Evolutionary conservation across 2,797 vertebrate species (phyloP).

Genomic region (Phaenicophaeus curvirostris): DNA sequence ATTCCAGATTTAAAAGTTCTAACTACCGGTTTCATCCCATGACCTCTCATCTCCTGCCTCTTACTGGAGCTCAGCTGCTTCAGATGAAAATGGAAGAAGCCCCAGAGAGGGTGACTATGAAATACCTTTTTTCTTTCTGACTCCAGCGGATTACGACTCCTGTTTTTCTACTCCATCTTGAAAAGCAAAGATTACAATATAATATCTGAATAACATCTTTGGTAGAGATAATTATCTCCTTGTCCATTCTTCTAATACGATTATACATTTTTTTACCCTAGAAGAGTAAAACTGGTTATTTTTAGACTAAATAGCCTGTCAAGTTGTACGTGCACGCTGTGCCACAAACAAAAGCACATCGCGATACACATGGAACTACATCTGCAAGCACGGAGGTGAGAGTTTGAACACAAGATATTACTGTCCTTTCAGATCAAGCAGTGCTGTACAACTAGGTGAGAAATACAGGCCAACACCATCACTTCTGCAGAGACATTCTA

Average conservation of each 20-base stretch:
- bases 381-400: neutral
- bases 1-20: neutral
- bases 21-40: neutral
- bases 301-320: neutral
- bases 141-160: neutral
- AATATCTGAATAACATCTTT: neutral
- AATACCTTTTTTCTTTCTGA: neutral
- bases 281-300: neutral
- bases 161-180: neutral
- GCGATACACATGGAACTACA: neutral
- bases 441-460: neutral
- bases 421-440: neutral
- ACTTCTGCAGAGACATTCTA: neutral
- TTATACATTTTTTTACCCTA: neutral
- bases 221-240: neutral
- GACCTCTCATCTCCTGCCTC: neutral
- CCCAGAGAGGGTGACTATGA: neutral
- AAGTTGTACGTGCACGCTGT: neutral
- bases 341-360: neutral
- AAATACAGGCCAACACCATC: neutral
- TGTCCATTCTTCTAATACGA: neutral
- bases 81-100: neutral
- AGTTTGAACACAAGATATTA: neutral
- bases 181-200: neutral
- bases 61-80: neutral